These are phyloP conservation scores for Pseudobourletiella spinata DNA, from an alignment of 1,140 invertebrate species.

Conservation along the genomic window DNA sequence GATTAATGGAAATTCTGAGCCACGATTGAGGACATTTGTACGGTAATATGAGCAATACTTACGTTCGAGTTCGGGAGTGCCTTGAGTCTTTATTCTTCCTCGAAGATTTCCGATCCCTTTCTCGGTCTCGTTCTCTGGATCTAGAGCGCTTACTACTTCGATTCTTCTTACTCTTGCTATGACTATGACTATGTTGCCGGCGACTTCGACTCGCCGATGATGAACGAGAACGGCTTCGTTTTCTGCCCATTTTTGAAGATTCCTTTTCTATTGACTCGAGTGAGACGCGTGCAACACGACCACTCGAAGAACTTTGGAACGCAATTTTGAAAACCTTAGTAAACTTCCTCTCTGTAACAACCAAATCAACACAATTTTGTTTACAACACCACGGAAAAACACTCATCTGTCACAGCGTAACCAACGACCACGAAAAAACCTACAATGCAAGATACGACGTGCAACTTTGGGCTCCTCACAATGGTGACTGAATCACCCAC, in stretches of 20 bases:
- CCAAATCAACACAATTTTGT: too few species aligned
- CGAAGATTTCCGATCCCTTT: conserved; percentile 37
- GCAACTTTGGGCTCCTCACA: too few species aligned
- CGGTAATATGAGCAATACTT: conserved; percentile 15
- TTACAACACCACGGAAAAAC: too few species aligned
- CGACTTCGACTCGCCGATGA: conserved; percentile 25
- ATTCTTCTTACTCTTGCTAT: conserved; percentile 37
- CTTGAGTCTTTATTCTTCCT: conserved; percentile 37
- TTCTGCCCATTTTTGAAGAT: conserved; percentile 27
- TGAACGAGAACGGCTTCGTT: conserved; percentile 25
- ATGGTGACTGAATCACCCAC: too few species aligned
- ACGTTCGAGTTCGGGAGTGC: conserved; percentile 27
- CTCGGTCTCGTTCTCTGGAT: conserved; percentile 38
- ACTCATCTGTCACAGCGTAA: too few species aligned
- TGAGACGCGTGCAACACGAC: neutral
- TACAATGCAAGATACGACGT: neutral
- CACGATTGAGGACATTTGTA: too few species aligned
- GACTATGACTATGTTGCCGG: conserved; percentile 17
- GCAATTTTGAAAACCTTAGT: neutral
- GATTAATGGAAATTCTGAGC: too few species aligned
- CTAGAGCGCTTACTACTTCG: conserved; percentile 38
- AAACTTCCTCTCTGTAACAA: too few species aligned
- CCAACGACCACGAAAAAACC: neutral
- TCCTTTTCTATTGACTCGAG: neutral
- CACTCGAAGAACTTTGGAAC: neutral